These are phyloP conservation scores for Electrona antarctica DNA, from an alignment of 2,113 vertebrate species.

Conservation along the genomic window DNA sequence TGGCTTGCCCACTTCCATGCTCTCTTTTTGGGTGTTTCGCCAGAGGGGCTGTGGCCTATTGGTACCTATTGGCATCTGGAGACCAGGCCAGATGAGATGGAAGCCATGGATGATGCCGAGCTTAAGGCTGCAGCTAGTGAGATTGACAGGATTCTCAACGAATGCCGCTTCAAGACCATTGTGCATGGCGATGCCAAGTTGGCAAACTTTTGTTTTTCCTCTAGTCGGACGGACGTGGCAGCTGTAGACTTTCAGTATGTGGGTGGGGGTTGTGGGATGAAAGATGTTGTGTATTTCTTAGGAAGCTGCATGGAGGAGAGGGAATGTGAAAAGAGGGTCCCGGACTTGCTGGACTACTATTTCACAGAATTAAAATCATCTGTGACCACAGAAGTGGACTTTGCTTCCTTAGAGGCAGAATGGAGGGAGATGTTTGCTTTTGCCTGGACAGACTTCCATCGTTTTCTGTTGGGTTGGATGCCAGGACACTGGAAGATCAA, in stretches of 20 bases:
- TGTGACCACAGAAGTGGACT: slow-evolving; percentile 52
- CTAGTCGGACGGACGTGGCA: slow-evolving; percentile 59
- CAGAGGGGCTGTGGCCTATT: slow-evolving; percentile 75
- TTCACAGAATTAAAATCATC: slow-evolving; percentile 67
- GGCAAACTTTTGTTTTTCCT: slow-evolving; percentile 81
- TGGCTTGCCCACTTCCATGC: slow-evolving; percentile 81
- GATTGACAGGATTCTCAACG: slow-evolving; percentile 71
- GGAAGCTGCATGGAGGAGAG: slow-evolving; percentile 77
- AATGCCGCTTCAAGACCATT: slow-evolving; percentile 75
- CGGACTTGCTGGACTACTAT: slow-evolving; percentile 69
- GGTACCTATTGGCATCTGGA: slow-evolving; percentile 84
- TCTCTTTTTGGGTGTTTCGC: slow-evolving; percentile 68
- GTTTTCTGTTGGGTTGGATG: slow-evolving; percentile 80
- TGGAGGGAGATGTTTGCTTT: slow-evolving; percentile 79
- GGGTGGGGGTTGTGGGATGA: slow-evolving; percentile 81
- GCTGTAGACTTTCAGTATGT: slow-evolving; percentile 83
- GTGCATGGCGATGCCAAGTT: slow-evolving; percentile 81
- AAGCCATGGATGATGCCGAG: slow-evolving; percentile 66
- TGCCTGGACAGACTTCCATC: slow-evolving; percentile 80
- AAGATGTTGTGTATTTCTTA: slow-evolving; percentile 78
- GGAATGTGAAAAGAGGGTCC: slow-evolving; percentile 72
- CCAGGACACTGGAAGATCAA: slow-evolving; percentile 79
- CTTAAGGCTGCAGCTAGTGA: slow-evolving; percentile 71
- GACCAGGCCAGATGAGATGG: slow-evolving; percentile 79
- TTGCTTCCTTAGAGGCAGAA: slow-evolving; percentile 69